Base-by-base conservation (phyloP, 2,113 vertebrate species). In the Empidonax alnorum region DNA sequence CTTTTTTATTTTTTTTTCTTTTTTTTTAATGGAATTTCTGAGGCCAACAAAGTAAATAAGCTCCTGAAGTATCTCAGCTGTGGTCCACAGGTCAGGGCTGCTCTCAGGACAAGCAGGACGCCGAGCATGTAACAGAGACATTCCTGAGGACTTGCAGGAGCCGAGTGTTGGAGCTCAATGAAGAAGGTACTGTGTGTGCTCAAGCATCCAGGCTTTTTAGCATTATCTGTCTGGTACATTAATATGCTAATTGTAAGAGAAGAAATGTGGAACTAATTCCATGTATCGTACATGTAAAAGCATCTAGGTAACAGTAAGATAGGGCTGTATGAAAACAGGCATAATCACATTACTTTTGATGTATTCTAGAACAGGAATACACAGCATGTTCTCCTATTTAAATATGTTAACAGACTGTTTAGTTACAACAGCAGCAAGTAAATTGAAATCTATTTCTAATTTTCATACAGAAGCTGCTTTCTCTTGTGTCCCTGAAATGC, bases 221-320 rank as follows among this genome's bases (percentile, higher is more conserved):
- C 63, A 10, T 94, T 97, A 95, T 97, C 97, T 97, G 66, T 93
- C 93, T 97, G 89, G 73, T 77, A 96, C 93, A 96, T 97, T 98
- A 97, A 97, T 96, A 97, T 95, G 96, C 94, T 98, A 98, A 98
- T 97, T 97, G 92, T 77, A 85, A 94, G 90, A 94, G 96, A 96
- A 97, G 95, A 95, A 96, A 96, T 1, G 66, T 97, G 96, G 96
- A 98, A 98, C 97, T 97, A 97, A 98, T 97, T 96, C 96, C 90
- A 84, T 94, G 94, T 97, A 97, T 96, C 91, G 49, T 74, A 94
- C 76, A n/a, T 95, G 87, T 90, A 90, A 97, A 91, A 94, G 90
- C 94, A 95, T 94, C 95, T 92, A 97, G 96, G 97, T 95, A 95
- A 74, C 87, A 63, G 81, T 69, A 79, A 95, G 96, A 96, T 80